Evolutionary conservation across 2,113 vertebrate genomes (phyloP).

Genomic region (Halichoeres trimaculatus): DNA sequence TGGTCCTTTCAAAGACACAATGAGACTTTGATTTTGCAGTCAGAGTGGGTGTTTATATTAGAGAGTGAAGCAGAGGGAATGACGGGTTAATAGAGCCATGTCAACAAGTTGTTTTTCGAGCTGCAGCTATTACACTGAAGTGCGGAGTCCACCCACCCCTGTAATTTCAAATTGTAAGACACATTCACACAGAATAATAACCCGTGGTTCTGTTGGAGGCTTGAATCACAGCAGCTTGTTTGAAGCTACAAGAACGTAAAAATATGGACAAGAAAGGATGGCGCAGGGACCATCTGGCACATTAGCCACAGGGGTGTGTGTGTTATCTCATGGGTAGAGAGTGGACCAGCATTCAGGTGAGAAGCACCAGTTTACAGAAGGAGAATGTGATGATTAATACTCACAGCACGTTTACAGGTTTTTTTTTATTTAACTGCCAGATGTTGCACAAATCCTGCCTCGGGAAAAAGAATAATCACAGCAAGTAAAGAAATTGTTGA

Average conservation of each 20-base stretch:
- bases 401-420: background rate
- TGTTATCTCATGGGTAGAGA: slow-evolving; percentile 9
- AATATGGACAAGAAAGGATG: background rate
- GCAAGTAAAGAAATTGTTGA: background rate
- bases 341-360: background rate
- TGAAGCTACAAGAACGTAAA: slow-evolving; percentile 3
- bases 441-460: background rate
- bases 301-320: slow-evolving; percentile 8
- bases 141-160: background rate
- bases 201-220: background rate
- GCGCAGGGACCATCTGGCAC: slow-evolving; percentile 15
- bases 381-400: slow-evolving; percentile 27
- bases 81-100: background rate
- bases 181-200: background rate
- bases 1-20: background rate
- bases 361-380: slow-evolving; percentile 3
- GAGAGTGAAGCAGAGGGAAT: background rate
- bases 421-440: slow-evolving; percentile 16
- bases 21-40: background rate
- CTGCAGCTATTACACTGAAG: background rate
- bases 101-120: background rate
- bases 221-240: background rate
- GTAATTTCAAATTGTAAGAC: background rate
- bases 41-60: background rate
- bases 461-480: background rate